Conservation (phyloP, 2,888 invertebrate genomes). For the Tanypteryx hageni region DNA sequence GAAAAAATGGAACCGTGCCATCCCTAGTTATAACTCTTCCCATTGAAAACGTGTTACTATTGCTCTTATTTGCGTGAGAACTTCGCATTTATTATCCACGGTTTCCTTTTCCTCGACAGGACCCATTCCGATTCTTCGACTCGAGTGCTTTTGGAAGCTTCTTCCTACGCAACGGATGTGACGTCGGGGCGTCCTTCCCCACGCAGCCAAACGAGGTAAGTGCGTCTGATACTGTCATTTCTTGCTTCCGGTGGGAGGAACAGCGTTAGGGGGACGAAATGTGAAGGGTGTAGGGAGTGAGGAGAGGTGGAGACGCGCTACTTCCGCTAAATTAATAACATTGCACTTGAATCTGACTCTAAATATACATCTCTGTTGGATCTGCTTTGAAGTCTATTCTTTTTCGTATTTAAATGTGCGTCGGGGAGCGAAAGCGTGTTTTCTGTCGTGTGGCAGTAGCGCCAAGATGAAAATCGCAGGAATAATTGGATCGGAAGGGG, state of each 20-base stretch:
- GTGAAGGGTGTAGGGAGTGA: neutral
- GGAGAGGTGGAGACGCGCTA: neutral
- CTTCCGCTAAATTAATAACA: neutral
- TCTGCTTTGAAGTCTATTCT: neutral
- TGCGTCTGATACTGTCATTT: neutral
- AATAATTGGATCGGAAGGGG: too few relatives aligned
- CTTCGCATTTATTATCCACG: neutral
- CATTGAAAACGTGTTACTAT: neutral
- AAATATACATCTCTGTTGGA: neutral
- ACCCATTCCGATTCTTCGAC: constrained; percentile 3
- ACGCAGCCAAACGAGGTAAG: constrained; percentile 28
- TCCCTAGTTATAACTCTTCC: too few relatives aligned
- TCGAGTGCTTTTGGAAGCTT: neutral
- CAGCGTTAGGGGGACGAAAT: neutral
- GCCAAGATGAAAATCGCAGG: too few relatives aligned
- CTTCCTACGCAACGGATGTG: neutral
- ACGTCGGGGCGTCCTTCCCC: constrained; percentile 19
- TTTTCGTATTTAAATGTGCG: neutral
- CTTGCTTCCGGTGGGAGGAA: neutral
- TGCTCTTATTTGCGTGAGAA: neutral
- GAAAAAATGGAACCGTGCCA: too few relatives aligned
- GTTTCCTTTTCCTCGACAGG: neutral
- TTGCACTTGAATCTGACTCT: neutral
- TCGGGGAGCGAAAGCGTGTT: neutral
- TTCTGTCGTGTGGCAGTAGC: too few relatives aligned